Evolutionary conservation across 2,888 invertebrate species (phyloP), one percentile per base, ranked within the genome.

Genomic region (Malachius bipustulatus): DNA sequence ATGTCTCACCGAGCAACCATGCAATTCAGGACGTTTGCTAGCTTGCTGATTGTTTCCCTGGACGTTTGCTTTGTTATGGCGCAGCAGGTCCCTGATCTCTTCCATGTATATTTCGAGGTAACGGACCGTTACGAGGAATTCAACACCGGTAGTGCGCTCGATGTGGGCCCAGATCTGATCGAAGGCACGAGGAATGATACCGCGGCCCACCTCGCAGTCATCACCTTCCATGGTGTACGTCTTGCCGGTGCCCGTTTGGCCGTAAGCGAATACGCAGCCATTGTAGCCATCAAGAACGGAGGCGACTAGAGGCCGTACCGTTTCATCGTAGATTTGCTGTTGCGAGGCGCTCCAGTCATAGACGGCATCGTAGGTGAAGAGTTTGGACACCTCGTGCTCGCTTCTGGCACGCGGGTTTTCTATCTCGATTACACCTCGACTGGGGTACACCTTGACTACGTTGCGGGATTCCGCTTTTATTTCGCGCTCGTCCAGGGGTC

Each of bases 201-300:
- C 96, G 54, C 78, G 15, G 28, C 69, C 51, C n/a, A 81, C 77
- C n/a, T 70, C 64, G 26, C 67, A 70, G 35, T 73, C 65, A 11
- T 70, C 62, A 12, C 85, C 87, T 68, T 78, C 77, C 78, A 79
- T 78, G 8, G 79, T 79, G 61, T 73, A 77, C 6, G 78, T 79
- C 61, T 79, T 79, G 34, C 96, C 97, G 1, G 97, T 96, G 41
- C 97, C 97, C 0, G 98, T 98, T 67, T 98, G 98, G 0, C 97
- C 98, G 63, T 98, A 98, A 1, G 97, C 98, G 69, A 98, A 97
- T 47, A 98, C 94, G 50, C 97, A 98, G 9, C 97, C 96, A 65
- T 98, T 98, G 65, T 96, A 99, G 2, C 98, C 98, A 56, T 89
- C 84, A 41, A 98, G 71, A 3, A 97, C 97, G 1, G 91, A 91